Evolutionary conservation across 2,888 invertebrate genomes (phyloP).

Genomic region (Abrostola tripartita): DNA sequence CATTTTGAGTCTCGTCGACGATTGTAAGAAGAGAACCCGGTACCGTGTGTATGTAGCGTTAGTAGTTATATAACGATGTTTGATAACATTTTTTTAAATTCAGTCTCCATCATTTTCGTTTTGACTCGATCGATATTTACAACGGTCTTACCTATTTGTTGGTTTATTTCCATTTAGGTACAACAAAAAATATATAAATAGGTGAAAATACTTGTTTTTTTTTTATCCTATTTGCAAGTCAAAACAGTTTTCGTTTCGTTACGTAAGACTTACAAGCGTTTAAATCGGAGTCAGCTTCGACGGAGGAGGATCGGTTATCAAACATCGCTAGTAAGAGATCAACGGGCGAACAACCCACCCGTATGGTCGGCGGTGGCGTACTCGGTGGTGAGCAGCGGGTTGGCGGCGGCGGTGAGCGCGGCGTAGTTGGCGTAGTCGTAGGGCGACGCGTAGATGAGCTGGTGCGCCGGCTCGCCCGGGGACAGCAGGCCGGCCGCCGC

Average conservation of each 20-base stretch:
- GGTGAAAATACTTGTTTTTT: too few relatives aligned
- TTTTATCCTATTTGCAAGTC: too few relatives aligned
- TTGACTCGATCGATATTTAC: conserved; percentile 7
- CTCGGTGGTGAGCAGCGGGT: conserved; percentile 93
- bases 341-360: conserved; percentile 94
- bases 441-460: conserved; percentile 95
- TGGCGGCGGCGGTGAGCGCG: conserved; percentile 92
- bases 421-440: conserved; percentile 98
- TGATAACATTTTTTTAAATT: conserved; percentile 61
- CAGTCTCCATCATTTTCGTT: conserved; percentile 1
- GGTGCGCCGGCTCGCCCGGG: conserved; percentile 91
- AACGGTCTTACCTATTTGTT: background rate
- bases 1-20: conserved; percentile 66
- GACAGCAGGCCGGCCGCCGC: conserved; percentile 83
- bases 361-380: conserved; percentile 96
- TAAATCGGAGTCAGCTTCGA: too few relatives aligned
- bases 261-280: too few relatives aligned
- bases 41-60: conserved; percentile 78
- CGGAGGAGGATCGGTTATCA: conserved; percentile 61
- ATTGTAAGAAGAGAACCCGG: conserved; percentile 69
- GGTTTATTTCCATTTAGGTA: too few relatives aligned
- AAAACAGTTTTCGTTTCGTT: too few relatives aligned
- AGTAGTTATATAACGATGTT: conserved; percentile 68
- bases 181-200: too few relatives aligned
- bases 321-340: conserved; percentile 67